A percentile compares a stretch with the other conserved stretches of the same genome.
These are phyloP conservation scores for Larimichthys crocea DNA, from an alignment of 2,113 vertebrate genomes.

Conservation along the genomic window DNA sequence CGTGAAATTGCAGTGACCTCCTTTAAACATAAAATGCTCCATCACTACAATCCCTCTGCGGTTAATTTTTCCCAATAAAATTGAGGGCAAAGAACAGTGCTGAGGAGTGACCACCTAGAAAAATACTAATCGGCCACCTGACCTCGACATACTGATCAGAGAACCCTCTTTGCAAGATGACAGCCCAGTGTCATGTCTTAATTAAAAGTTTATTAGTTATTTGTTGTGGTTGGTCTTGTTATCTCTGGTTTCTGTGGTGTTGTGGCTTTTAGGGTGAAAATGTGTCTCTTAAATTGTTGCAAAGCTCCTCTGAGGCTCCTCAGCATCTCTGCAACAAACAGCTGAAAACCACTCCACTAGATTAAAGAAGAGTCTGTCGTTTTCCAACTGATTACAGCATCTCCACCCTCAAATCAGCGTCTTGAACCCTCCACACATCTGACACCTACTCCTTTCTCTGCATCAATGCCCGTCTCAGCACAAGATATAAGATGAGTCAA, in stretches of 20 bases:
- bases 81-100: not conserved
- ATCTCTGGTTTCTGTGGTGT: not conserved
- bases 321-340: slow-evolving; percentile 6
- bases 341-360: slow-evolving; percentile 16
- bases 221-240: not conserved
- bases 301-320: slow-evolving; percentile 7
- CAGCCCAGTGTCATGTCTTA: not conserved
- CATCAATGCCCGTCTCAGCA: not conserved
- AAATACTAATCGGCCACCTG: not conserved
- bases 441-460: not conserved
- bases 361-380: slow-evolving; percentile 13
- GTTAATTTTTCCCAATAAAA: not conserved
- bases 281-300: not conserved
- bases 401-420: slow-evolving; percentile 27
- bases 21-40: not conserved
- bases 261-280: not conserved
- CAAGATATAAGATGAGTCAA: not conserved
- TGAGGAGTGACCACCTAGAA: not conserved
- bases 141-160: not conserved
- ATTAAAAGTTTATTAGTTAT: not conserved
- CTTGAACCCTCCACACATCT: slow-evolving; percentile 1
- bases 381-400: slow-evolving; percentile 32
- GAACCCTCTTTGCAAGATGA: not conserved
- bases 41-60: no score
- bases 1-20: not conserved